Percentiles rank a stretch among this genome's conserved stretches.
phyloP scores from a whole-genome alignment of 2,113 vertebrate species.

The Phrynosoma platyrhinos region DNA sequence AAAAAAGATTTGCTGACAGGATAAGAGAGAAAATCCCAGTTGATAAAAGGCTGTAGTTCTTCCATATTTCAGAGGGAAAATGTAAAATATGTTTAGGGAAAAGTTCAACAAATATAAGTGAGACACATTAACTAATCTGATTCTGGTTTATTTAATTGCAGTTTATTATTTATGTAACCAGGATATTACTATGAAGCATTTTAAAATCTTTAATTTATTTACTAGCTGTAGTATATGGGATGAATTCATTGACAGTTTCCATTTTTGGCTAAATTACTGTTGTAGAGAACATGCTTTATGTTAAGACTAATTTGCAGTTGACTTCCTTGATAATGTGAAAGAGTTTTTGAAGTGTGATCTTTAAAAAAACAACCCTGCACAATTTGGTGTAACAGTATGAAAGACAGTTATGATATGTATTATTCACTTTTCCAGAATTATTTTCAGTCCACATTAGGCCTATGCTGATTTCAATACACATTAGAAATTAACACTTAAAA shows the following conservation, averaged over 20 bases:
- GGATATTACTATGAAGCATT: background rate
- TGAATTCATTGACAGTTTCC: background rate
- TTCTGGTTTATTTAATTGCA: background rate
- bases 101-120: background rate
- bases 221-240: background rate
- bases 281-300: background rate
- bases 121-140: background rate
- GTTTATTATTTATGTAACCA: background rate
- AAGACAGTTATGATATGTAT: background rate
- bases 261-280: background rate
- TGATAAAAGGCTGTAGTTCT: background rate
- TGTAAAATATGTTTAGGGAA: background rate
- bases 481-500: background rate
- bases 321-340: background rate
- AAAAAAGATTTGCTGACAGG: background rate
- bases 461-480: background rate
- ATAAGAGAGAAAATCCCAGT: background rate
- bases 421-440: background rate
- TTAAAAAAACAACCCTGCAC: too few species aligned
- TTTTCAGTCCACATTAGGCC: background rate
- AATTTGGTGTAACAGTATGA: background rate
- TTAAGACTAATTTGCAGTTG: background rate
- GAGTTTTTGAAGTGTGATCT: background rate
- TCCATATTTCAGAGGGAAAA: constrained; percentile 8
- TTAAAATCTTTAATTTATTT: background rate